Conservation (phyloP, 2,888 invertebrate genomes). For the Drosophila infuscata region DNA sequence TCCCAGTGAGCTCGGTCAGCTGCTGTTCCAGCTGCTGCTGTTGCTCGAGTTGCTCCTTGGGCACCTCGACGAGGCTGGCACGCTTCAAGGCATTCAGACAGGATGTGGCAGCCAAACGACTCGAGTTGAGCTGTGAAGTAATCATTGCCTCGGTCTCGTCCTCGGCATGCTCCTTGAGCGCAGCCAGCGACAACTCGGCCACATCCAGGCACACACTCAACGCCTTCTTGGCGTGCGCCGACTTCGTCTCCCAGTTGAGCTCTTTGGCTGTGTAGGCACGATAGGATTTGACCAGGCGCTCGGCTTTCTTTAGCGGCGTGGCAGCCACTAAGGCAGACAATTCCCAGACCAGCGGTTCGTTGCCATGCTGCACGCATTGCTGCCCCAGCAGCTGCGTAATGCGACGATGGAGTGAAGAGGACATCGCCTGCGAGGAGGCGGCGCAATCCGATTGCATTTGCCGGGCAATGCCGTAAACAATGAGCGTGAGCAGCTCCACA, state of each 20-base stretch:
- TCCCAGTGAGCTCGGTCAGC: slow-evolving; percentile 55
- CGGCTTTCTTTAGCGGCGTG: slow-evolving; percentile 87
- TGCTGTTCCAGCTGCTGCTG: slow-evolving; percentile 81
- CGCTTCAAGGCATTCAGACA: slow-evolving; percentile 86
- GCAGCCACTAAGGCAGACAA: slow-evolving; percentile 91
- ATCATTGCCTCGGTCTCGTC: slow-evolving; percentile 86
- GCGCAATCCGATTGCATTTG: slow-evolving; percentile 89
- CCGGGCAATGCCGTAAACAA: slow-evolving; percentile 89
- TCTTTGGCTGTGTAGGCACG: slow-evolving; percentile 89
- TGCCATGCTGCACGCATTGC: slow-evolving; percentile 86
- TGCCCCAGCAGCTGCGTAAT: slow-evolving; percentile 81
- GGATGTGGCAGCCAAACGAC: slow-evolving; percentile 87
- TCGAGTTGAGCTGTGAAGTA: slow-evolving; percentile 87
- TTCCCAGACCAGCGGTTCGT: slow-evolving; percentile 92
- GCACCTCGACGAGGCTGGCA: slow-evolving; percentile 72
- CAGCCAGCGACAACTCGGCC: slow-evolving; percentile 87
- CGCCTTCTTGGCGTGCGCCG: slow-evolving; percentile 87
- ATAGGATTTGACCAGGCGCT: slow-evolving; percentile 92
- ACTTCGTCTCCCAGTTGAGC: slow-evolving; percentile 86
- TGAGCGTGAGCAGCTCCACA: slow-evolving; percentile 89
- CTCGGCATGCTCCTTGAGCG: slow-evolving; percentile 85
- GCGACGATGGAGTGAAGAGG: slow-evolving; percentile 82
- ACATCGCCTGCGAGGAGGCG: slow-evolving; percentile 86
- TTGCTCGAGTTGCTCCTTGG: slow-evolving; percentile 83
- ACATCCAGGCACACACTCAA: slow-evolving; percentile 87